Conservation (phyloP, 2,797 vertebrate species). For the Manis crassicaudata region DNA sequence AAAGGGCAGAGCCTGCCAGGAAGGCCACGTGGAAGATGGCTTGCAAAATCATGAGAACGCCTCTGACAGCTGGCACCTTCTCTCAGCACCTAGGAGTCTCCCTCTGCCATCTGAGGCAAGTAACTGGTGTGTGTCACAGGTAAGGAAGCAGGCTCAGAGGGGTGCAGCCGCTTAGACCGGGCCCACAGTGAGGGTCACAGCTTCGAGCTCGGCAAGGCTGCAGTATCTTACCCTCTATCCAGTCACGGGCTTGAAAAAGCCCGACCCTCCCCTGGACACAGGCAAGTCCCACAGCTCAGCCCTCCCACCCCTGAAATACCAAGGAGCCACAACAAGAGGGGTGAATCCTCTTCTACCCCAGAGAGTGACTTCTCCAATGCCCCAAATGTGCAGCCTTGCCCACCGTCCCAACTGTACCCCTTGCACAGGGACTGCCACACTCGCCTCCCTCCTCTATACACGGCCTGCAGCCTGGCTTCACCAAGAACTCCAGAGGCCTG, state of each 20-base stretch:
- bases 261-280: neutral
- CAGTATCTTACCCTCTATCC: fast-evolving
- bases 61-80: fast-evolving
- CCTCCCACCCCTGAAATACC: neutral
- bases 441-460: neutral
- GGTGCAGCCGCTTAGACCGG: fast-evolving
- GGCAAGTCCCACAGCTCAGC: neutral
- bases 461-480: neutral
- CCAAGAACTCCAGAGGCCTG: neutral
- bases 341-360: neutral
- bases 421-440: too few species aligned
- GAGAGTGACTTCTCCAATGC: neutral
- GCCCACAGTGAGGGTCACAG: fast-evolving
- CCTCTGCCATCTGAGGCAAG: fast-evolving
- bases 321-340: fast-evolving
- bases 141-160: neutral
- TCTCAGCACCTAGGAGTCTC: neutral
- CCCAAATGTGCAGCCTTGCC: neutral
- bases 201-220: fast-evolving
- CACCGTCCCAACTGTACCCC: neutral
- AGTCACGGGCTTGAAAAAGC: neutral
- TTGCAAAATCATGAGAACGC: fast-evolving
- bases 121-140: fast-evolving
- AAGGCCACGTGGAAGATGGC: neutral
- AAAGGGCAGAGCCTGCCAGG: fast-evolving